These are phyloP conservation scores for Melanaphis sacchari DNA, from an alignment of 1,140 invertebrate genomes.

Conservation along the genomic window DNA sequence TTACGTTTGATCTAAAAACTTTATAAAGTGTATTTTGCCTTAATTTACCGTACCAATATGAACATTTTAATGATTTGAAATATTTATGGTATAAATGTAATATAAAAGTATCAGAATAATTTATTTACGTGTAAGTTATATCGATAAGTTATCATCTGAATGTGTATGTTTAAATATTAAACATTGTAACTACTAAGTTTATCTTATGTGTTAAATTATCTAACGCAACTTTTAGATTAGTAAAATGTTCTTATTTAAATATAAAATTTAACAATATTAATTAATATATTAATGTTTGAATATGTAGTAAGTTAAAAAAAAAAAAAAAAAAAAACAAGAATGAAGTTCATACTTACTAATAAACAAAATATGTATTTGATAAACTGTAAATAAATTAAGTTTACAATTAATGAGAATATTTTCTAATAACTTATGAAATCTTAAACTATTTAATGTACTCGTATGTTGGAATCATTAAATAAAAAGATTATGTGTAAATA, in stretches of 20 bases:
- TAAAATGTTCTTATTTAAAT: no score
- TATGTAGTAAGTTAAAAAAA: background rate
- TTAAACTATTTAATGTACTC: no score
- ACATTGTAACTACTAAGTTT: background rate
- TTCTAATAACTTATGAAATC: background rate
- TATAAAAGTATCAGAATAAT: background rate
- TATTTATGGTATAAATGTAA: background rate
- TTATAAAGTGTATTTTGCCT: background rate
- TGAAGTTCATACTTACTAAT: background rate
- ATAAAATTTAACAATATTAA: background rate
- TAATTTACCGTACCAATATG: background rate
- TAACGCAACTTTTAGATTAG: background rate
- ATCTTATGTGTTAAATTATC: background rate
- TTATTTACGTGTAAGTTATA: background rate
- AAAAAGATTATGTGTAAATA: background rate
- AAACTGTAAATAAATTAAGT: background rate
- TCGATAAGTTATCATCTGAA: background rate
- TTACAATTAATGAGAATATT: background rate
- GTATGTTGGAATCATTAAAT: background rate
- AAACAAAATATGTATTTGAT: background rate
- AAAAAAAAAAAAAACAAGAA: background rate
- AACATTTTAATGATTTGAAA: background rate
- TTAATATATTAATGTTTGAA: background rate
- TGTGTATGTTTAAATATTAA: background rate
- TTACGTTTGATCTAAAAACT: background rate